These are phyloP conservation scores for Acanthurus leucopareius DNA, from an alignment of 2,797 vertebrate species.

Conservation along the genomic window DNA sequence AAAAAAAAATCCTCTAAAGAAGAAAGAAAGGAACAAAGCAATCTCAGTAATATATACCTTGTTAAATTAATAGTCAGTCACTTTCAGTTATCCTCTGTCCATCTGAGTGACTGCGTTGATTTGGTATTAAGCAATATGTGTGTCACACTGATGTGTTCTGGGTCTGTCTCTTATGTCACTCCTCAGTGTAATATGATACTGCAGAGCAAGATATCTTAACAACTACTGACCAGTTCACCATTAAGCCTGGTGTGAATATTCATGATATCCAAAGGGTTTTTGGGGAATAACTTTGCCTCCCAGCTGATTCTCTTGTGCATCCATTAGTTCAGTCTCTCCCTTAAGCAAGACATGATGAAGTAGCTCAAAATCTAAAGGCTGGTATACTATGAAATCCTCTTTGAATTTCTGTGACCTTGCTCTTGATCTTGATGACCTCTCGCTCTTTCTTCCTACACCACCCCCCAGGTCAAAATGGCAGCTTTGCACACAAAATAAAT, in stretches of 20 bases:
- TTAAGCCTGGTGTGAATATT: constrained; percentile 9
- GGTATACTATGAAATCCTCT: neutral
- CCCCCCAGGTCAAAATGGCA: constrained; percentile 14
- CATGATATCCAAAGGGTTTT: neutral
- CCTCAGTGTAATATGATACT: neutral
- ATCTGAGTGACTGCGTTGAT: constrained; percentile 7
- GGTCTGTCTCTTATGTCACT: neutral
- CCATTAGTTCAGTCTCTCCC: neutral
- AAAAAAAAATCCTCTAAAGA: constrained; percentile 1
- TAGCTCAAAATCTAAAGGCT: neutral
- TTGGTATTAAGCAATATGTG: constrained; percentile 10
- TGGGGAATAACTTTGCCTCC: neutral
- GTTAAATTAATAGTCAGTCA: neutral
- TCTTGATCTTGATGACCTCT: neutral
- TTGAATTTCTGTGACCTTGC: neutral
- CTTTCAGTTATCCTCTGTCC: neutral
- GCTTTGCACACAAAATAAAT: neutral
- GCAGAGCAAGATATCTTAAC: neutral
- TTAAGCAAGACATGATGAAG: neutral
- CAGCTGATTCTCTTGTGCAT: neutral
- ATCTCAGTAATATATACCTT: constrained; percentile 9
- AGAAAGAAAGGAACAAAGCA: neutral
- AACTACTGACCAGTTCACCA: neutral
- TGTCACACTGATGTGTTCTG: neutral
- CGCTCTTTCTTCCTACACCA: neutral